Base-by-base conservation (phyloP, 2,797 vertebrate species). In the Rhabdomys pumilio region DNA sequence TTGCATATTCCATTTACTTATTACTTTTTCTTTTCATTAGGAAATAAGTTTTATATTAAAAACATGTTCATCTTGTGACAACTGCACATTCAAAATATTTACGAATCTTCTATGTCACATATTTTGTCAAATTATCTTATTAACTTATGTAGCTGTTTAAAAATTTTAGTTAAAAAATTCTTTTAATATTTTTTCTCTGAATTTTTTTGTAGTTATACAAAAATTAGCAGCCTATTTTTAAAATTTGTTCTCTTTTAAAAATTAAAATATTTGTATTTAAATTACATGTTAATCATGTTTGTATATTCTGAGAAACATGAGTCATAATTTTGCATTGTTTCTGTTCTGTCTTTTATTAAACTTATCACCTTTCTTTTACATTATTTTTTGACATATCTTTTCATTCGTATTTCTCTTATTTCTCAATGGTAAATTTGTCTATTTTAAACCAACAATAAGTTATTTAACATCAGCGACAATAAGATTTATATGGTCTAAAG, bases 391-490 rank as follows among this genome's bases (percentile, higher is more conserved):
- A 44, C 13, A 44, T 82, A 88, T 0, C n/a, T 7, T 41, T 72
- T 95, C 5, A 77, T 88, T 80, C 50, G 31, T 72, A 11, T 69
- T 17, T n/a, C 50, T 34, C 8, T 93, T 13, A 17, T 15, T 95
- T 83, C 95, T 77, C 22, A 67, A 53, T 77, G 17, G 65, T 31
- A 9, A 53, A 6, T 86, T 79, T 87, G 22, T 80, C 41, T 89
- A 19, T 87, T 91, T 91, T 72, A 1, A 50, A 87, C 17, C 6
- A 29, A 87, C 3, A 13, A 14, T 19, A 83, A 3, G 13, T 10
- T n/a, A 4, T 63, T 96, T 81, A 81, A 91, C 44, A 81, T 96
- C 76, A 93, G 11, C 84, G 76, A 26, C 31, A 65, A 31, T 67
- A 86, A 79, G 82, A 79, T 15, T n/a, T 20, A 55, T 65, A 14